Conservation (phyloP, 2,113 vertebrate species). For the Cavia aperea region DNA sequence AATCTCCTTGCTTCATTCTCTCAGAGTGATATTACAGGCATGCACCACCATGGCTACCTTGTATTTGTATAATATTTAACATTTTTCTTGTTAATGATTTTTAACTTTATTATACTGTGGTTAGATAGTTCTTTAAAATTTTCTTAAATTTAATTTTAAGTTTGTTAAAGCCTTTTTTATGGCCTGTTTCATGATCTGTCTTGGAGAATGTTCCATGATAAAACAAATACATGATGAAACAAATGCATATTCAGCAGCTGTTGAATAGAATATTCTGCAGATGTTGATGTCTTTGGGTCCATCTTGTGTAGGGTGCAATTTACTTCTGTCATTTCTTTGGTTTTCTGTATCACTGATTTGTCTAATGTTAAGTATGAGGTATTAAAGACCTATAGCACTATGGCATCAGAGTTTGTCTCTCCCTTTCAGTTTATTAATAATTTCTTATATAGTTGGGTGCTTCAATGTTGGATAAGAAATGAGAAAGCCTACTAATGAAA, state of each 20-base stretch:
- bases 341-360: background rate
- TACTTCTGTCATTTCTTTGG: background rate
- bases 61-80: background rate
- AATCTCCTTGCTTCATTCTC: background rate
- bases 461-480: background rate
- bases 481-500: background rate
- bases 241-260: background rate
- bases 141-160: background rate
- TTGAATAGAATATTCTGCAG: background rate
- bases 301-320: background rate
- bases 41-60: background rate
- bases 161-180: background rate
- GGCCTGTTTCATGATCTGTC: background rate
- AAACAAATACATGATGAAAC: background rate
- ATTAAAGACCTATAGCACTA: background rate
- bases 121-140: background rate
- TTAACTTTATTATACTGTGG: background rate
- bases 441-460: background rate
- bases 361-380: background rate
- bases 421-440: background rate
- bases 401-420: background rate
- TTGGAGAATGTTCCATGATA: background rate
- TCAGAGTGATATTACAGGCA: background rate
- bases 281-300: background rate
- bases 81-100: background rate